Evolutionary conservation across 2,113 vertebrate species (phyloP), one percentile per base, ranked within the genome.

Genomic region (Sitta europaea): DNA sequence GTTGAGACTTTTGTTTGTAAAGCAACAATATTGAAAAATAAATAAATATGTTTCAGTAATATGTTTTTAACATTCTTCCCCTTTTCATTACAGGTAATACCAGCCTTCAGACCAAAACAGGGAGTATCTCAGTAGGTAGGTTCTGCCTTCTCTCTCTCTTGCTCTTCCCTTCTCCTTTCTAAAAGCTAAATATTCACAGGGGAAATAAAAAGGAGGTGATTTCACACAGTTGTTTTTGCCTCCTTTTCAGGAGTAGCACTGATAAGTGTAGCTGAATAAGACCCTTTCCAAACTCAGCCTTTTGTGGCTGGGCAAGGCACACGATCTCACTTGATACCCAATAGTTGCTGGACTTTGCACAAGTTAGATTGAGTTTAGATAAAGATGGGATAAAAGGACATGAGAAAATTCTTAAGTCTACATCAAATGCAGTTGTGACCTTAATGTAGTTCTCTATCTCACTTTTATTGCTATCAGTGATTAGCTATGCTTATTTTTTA

Each of bases 61-160:
- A 19, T 5, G 35, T 10, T 88, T 65, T 66, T 91, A 86, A 93
- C 11, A 2, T 27, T 92, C 76, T 79, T 33, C 2, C 5, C 19
- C 73, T 80, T 90, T 88, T 58, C 25, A 7, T 83, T 61, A 4
- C 47, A 98, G 98, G 98, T 91, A 94, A 98, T 67, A 97, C 97
- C 88, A 97, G 65, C 61, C 81, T 98, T 87, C 92, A 97, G 74
- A 98, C 97, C 70, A 94, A 97, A 86, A 95, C 55, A 78, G 98
- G 98, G 29, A 98, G 93, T 71, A 98, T 98, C 91, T 96, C 97
- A 94, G 94, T 98, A 95, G 98, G 98, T 98, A 97, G 19, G 98
- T 96, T 61, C 42, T 93, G 11, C 33, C 9, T 83, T 70, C 3
- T 75, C 9, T 62, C 22, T 58, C 21, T 70, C 18, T 51, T 22